Percentiles rank a stretch among this genome's conserved stretches.
phyloP scores from a whole-genome alignment of 2,888 invertebrate species.

The Apotomis betuletana region DNA sequence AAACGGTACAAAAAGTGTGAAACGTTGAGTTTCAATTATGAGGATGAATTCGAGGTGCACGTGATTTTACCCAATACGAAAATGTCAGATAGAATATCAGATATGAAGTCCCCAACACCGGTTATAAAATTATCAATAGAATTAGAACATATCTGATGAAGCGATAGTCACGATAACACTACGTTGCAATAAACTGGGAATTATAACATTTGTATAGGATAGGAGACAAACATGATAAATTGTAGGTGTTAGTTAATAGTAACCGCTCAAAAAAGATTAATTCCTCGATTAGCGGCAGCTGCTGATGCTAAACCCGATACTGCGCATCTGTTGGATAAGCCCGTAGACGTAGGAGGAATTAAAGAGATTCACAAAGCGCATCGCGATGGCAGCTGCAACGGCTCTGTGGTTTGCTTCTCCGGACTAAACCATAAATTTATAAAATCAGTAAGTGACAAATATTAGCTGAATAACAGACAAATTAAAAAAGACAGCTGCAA shows the following conservation, averaged over 20 bases:
- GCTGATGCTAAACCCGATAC: slow-evolving; percentile 37
- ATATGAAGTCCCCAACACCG: neutral
- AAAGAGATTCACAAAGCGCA: slow-evolving; percentile 35
- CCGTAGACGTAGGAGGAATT: slow-evolving; percentile 33
- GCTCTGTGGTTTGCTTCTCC: neutral
- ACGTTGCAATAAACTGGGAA: neutral
- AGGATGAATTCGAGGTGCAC: neutral
- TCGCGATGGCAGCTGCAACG: slow-evolving; percentile 33
- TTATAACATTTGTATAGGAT: neutral
- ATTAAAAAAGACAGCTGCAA: too few species aligned
- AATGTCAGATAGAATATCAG: neutral
- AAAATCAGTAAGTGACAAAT: too few species aligned
- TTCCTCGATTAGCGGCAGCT: slow-evolving; percentile 30
- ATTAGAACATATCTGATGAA: neutral
- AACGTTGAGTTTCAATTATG: slow-evolving; percentile 3
- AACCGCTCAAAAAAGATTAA: slow-evolving; percentile 25
- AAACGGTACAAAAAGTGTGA: neutral
- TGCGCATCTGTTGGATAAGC: slow-evolving; percentile 33
- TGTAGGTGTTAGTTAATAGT: slow-evolving; percentile 14
- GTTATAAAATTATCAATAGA: neutral
- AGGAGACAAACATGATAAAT: slow-evolving; percentile 2
- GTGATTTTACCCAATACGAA: neutral
- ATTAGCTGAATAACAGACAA: too few species aligned
- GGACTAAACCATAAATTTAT: too few species aligned
- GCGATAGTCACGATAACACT: neutral